These are phyloP conservation scores for Dreissena rostriformis DNA, from an alignment of 1,140 invertebrate genomes.

Conservation along the genomic window DNA sequence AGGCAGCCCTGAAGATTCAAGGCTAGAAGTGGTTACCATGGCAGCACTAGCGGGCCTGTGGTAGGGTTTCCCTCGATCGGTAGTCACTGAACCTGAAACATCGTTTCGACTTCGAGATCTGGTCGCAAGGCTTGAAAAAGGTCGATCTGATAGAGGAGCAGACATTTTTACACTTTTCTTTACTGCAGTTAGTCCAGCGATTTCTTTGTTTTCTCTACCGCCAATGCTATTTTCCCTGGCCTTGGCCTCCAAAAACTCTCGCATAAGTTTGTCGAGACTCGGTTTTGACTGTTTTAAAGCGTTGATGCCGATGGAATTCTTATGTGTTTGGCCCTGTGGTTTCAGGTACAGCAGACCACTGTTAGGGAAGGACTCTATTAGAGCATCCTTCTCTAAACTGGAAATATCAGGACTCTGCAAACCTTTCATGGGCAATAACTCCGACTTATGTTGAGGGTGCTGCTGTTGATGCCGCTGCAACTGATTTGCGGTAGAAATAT, in stretches of 20 bases:
- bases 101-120: background rate
- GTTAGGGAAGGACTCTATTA: slow-evolving; percentile 51
- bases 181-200: background rate
- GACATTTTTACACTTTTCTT: background rate
- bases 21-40: background rate
- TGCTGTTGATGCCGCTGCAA: background rate
- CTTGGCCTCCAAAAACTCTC: slow-evolving; percentile 25
- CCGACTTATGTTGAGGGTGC: background rate
- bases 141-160: background rate
- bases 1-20: slow-evolving; percentile 41
- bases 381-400: slow-evolving; percentile 55
- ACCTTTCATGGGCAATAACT: slow-evolving; percentile 2
- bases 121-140: background rate
- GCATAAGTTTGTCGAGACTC: slow-evolving; percentile 30
- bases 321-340: slow-evolving; percentile 35
- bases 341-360: background rate
- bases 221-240: background rate
- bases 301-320: slow-evolving; percentile 40
- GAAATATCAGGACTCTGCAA: slow-evolving; percentile 60
- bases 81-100: slow-evolving; percentile 2
- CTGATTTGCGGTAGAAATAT: background rate
- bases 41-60: slow-evolving; percentile 15
- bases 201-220: background rate
- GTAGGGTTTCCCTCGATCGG: slow-evolving; percentile 19
- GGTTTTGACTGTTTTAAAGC: slow-evolving; percentile 43